These are phyloP conservation scores for Anthrax anthrax DNA, from an alignment of 2,888 invertebrate genomes.

Conservation along the genomic window DNA sequence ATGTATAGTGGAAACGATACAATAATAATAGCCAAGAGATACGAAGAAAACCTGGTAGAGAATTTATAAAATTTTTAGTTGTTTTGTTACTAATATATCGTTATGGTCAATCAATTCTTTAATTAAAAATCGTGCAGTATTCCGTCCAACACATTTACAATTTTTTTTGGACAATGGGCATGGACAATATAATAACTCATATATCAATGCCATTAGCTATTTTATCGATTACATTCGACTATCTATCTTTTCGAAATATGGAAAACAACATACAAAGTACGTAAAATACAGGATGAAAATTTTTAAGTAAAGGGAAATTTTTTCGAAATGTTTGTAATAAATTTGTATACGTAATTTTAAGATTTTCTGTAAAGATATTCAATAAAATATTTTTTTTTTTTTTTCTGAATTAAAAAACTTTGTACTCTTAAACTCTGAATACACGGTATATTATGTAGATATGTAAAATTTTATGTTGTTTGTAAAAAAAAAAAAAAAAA, in stretches of 20 bases:
- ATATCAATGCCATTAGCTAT: slow-evolving; percentile 75
- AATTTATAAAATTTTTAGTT: slow-evolving; percentile 71
- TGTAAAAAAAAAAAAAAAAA: too few relatives aligned
- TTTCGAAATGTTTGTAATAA: too few relatives aligned
- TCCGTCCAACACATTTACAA: slow-evolving; percentile 62
- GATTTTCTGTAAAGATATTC: too few relatives aligned
- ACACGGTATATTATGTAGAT: too few relatives aligned
- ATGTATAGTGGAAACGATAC: slow-evolving; percentile 4
- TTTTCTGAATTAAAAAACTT: too few relatives aligned
- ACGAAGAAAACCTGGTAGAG: slow-evolving; percentile 67
- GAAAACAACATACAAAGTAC: slow-evolving; percentile 71
- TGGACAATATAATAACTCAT: slow-evolving; percentile 85
- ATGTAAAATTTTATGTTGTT: too few relatives aligned
- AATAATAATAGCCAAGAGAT: background rate
- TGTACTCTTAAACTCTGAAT: too few relatives aligned
- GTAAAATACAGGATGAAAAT: background rate
- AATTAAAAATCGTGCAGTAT: slow-evolving; percentile 69
- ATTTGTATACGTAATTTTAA: too few relatives aligned
- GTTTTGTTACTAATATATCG: slow-evolving; percentile 68
- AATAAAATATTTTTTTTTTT: too few relatives aligned
- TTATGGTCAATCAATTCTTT: slow-evolving; percentile 78
- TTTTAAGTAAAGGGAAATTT: too few relatives aligned
- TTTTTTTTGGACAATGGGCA: slow-evolving; percentile 78
- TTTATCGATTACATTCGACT: slow-evolving; percentile 82
- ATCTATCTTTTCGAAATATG: slow-evolving; percentile 86